phyloP scores from a whole-genome alignment of 2,888 invertebrate genomes.

The Eilema depressum region DNA sequence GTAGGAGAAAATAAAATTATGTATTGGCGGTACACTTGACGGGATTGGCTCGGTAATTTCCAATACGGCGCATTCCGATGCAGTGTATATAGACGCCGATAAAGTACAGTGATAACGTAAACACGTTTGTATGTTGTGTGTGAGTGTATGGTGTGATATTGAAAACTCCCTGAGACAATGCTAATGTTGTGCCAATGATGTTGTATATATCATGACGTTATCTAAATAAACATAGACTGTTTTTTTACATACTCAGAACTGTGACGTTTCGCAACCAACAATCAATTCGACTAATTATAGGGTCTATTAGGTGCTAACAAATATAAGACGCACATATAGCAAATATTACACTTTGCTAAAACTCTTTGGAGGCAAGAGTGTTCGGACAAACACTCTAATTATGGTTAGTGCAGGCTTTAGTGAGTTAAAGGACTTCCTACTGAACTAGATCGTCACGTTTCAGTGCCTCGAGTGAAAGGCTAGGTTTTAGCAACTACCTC shows the following conservation, averaged over 20 bases:
- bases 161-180: constrained; percentile 64
- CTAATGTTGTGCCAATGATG: constrained; percentile 56
- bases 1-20: constrained; percentile 70
- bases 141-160: constrained; percentile 60
- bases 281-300: constrained; percentile 36
- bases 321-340: constrained; percentile 53
- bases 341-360: constrained; percentile 32
- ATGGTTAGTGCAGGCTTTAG: constrained; percentile 71
- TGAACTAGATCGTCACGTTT: constrained; percentile 67
- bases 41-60: constrained; percentile 74
- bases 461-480: constrained; percentile 75
- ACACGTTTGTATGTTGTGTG: constrained; percentile 53
- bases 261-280: constrained; percentile 44
- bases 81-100: constrained; percentile 74
- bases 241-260: constrained; percentile 28
- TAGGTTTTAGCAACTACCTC: constrained; percentile 71
- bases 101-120: constrained; percentile 60
- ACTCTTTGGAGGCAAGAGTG: constrained; percentile 59
- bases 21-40: constrained; percentile 73
- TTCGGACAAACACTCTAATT: constrained; percentile 59
- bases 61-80: constrained; percentile 79
- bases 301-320: constrained; percentile 60
- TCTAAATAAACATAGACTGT: constrained; percentile 29
- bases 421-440: constrained; percentile 64
- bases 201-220: constrained; percentile 26